phyloP scores from a whole-genome alignment of 2,797 vertebrate genomes.

The Limnodromus scolopaceus region DNA sequence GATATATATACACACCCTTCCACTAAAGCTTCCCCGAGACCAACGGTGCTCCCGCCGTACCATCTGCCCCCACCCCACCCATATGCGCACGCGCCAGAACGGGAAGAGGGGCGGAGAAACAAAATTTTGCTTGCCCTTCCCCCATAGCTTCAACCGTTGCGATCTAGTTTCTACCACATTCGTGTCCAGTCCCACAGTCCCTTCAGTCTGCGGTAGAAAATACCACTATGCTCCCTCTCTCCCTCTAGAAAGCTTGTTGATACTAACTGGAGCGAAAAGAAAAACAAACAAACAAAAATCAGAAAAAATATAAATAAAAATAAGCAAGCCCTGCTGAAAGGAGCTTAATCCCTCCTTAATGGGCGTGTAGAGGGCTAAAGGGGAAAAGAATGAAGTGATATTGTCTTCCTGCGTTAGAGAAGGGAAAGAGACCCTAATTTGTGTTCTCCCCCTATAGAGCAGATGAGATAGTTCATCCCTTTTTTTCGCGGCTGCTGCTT shows the following conservation, averaged over 20 bases:
- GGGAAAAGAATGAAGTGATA: neutral
- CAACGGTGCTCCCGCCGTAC: neutral
- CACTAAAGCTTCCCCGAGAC: neutral
- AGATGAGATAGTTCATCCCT: neutral
- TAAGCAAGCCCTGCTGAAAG: neutral
- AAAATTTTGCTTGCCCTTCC: neutral
- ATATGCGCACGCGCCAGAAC: neutral
- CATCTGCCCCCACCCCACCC: neutral
- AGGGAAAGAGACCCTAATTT: neutral
- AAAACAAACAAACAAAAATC: neutral
- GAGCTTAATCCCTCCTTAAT: neutral
- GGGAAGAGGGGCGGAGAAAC: neutral
- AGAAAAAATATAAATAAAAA: neutral
- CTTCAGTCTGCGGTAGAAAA: neutral
- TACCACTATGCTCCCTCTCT: neutral
- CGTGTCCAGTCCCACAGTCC: neutral
- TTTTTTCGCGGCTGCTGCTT: neutral
- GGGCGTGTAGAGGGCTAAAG: neutral
- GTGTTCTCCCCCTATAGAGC: neutral
- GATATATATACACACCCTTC: neutral
- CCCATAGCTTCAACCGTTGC: neutral
- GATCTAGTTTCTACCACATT: neutral
- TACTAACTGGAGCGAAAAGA: neutral
- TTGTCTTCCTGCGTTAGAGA: neutral
- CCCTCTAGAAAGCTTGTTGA: neutral